phyloP scores from a whole-genome alignment of 2,888 invertebrate genomes.

The Orchesellides sinensis region DNA sequence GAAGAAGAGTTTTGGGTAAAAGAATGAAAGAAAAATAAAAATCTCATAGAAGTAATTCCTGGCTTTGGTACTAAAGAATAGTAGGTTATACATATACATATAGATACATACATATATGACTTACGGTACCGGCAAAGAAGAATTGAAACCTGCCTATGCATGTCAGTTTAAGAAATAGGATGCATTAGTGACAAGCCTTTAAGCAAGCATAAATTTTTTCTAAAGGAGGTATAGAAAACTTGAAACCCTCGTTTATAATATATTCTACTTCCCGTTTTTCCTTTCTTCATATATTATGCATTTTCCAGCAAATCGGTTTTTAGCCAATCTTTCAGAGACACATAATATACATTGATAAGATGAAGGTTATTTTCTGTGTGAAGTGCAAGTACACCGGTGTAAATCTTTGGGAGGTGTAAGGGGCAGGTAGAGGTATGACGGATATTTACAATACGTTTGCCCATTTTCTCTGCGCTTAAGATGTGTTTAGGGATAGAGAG shows the following conservation, averaged over 20 bases:
- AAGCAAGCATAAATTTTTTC: constrained; percentile 43
- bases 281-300: neutral
- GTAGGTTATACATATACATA: too few relatives aligned
- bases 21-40: constrained; percentile 3
- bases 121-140: constrained; percentile 21
- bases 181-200: constrained; percentile 61
- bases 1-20: neutral
- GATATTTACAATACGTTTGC: too few relatives aligned
- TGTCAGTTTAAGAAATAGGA: constrained; percentile 52
- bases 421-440: too few relatives aligned
- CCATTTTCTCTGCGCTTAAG: too few relatives aligned
- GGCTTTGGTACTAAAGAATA: neutral
- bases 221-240: constrained; percentile 2
- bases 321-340: constrained; percentile 35
- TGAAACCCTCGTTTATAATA: too few relatives aligned
- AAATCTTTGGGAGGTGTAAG: too few relatives aligned
- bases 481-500: too few relatives aligned
- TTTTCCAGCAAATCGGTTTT: constrained; percentile 39
- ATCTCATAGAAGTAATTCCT: constrained; percentile 22
- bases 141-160: constrained; percentile 41
- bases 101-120: too few relatives aligned
- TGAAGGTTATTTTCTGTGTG: neutral
- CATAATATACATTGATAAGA: constrained; percentile 15
- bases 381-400: neutral
- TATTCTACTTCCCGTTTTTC: constrained; percentile 13